phyloP scores from a whole-genome alignment of 2,888 invertebrate genomes.

The Drosophila prolongata region DNA sequence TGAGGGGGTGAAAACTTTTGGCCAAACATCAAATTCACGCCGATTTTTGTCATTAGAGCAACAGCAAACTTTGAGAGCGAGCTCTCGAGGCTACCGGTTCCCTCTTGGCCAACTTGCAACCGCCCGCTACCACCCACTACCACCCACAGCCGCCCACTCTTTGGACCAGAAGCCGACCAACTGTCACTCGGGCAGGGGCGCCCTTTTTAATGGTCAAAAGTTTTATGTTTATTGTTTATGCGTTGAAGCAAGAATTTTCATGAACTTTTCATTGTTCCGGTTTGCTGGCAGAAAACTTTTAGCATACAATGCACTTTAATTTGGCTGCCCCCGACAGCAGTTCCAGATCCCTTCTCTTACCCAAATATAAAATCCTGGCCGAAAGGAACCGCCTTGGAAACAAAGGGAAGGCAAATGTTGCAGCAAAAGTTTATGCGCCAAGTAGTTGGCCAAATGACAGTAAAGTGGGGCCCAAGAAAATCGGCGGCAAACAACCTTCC shows the following conservation, averaged over 20 bases:
- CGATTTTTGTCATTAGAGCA: slow-evolving; percentile 76
- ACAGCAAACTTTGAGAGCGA: slow-evolving; percentile 57
- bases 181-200: slow-evolving; percentile 69
- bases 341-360: not conserved
- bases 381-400: slow-evolving; percentile 58
- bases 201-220: slow-evolving; percentile 76
- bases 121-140: not conserved
- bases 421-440: slow-evolving; percentile 76
- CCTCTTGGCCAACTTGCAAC: not conserved
- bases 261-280: slow-evolving; percentile 81
- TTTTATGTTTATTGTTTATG: slow-evolving; percentile 81
- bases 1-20: slow-evolving; percentile 44
- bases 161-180: slow-evolving; percentile 42
- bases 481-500: slow-evolving; percentile 28
- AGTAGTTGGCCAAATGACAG: slow-evolving; percentile 76
- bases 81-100: slow-evolving; percentile 47
- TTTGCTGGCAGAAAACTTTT: slow-evolving; percentile 72
- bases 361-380: slow-evolving; percentile 3
- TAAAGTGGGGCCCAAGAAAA: slow-evolving; percentile 37
- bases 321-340: slow-evolving; percentile 39
- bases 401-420: slow-evolving; percentile 76
- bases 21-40: slow-evolving; percentile 72
- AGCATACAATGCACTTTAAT: slow-evolving; percentile 79
- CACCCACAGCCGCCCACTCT: not conserved
- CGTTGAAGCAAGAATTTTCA: slow-evolving; percentile 78